These are phyloP conservation scores for Pristionchus japonicus DNA, from an alignment of 2,888 invertebrate genomes.

Conservation along the genomic window DNA sequence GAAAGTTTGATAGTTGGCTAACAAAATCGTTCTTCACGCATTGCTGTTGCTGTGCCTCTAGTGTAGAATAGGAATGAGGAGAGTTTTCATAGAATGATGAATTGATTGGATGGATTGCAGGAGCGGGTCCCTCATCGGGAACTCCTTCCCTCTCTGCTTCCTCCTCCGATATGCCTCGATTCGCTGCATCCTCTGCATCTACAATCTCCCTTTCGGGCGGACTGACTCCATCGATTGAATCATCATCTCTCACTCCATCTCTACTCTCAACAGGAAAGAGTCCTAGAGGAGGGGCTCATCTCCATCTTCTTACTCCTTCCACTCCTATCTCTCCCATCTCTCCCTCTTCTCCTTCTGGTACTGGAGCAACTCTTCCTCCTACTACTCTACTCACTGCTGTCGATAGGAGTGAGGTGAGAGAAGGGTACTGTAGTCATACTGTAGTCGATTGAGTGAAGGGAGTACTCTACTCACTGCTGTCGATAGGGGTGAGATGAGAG, in stretches of 20 bases:
- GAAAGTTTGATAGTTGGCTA: too few relatives aligned
- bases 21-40: too few relatives aligned
- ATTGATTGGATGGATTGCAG: background rate
- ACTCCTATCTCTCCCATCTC: background rate
- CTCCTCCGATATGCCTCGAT: background rate
- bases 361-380: background rate
- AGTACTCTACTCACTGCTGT: background rate
- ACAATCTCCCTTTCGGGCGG: background rate
- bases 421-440: background rate
- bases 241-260: background rate
- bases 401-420: background rate
- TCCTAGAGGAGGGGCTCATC: background rate
- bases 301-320: constrained; percentile 7
- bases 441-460: background rate
- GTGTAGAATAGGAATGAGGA: too few relatives aligned
- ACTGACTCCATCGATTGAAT: background rate
- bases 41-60: too few relatives aligned
- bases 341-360: background rate
- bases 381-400: background rate
- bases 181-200: background rate
- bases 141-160: background rate
- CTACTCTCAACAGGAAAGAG: constrained; percentile 5
- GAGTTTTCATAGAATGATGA: background rate
- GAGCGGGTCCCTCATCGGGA: background rate
- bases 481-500: background rate